Evolutionary conservation across 2,888 invertebrate genomes (phyloP).

Genomic region (Cosmopolites sordidus): DNA sequence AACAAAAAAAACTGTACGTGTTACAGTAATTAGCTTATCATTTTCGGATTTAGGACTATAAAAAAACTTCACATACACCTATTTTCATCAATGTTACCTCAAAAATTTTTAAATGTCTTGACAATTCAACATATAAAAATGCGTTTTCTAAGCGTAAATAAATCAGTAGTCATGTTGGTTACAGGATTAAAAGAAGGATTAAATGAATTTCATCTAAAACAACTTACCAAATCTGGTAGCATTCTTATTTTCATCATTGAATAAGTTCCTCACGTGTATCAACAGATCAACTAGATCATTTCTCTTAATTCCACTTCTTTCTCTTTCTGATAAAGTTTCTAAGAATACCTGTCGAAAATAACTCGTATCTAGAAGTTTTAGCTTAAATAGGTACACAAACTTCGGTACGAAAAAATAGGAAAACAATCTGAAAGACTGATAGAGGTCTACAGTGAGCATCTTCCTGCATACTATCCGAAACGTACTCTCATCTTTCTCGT

Average conservation of each 20-base stretch:
- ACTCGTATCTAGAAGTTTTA: slow-evolving; percentile 41
- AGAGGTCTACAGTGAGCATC: slow-evolving; percentile 40
- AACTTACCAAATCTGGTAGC: slow-evolving; percentile 30
- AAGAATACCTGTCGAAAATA: slow-evolving; percentile 42
- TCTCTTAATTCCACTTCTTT: slow-evolving; percentile 36
- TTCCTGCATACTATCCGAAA: slow-evolving; percentile 44
- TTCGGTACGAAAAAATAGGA: slow-evolving; percentile 41
- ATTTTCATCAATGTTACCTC: too few species aligned
- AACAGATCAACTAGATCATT: slow-evolving; percentile 50
- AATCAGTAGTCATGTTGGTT: too few species aligned
- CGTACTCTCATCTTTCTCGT: slow-evolving; percentile 38
- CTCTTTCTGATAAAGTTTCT: slow-evolving; percentile 39
- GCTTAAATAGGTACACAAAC: slow-evolving; percentile 40
- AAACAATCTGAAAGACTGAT: slow-evolving; percentile 36
- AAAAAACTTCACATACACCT: too few species aligned
- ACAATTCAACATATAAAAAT: too few species aligned
- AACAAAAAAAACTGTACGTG: too few species aligned
- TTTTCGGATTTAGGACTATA: too few species aligned
- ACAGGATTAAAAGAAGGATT: too few species aligned
- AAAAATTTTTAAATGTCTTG: too few species aligned
- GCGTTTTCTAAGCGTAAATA: too few species aligned
- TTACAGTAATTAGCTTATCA: too few species aligned
- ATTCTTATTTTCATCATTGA: slow-evolving; percentile 30
- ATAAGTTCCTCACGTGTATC: slow-evolving; percentile 39
- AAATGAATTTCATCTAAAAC: neutral